Evolutionary conservation across 1,140 invertebrate species (phyloP).

Genomic region (Sycobia sp.): DNA sequence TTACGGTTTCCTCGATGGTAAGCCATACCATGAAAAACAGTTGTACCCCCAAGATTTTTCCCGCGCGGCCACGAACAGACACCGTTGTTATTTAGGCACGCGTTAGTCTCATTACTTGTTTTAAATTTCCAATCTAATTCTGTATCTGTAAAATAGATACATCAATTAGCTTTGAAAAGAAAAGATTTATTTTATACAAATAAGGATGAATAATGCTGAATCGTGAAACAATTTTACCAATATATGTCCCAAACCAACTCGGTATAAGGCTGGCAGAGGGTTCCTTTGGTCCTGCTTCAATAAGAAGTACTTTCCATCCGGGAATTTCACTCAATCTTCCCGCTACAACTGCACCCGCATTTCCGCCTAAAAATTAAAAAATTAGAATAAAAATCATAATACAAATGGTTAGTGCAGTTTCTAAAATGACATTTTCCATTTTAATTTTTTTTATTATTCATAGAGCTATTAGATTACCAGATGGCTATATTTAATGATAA

Average conservation of each 20-base stretch:
- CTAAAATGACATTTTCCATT: neutral
- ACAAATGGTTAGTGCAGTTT: neutral
- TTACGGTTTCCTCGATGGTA: slow-evolving; percentile 69
- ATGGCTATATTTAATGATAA: too few relatives aligned
- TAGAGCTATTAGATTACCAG: too few relatives aligned
- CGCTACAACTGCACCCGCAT: slow-evolving; percentile 55
- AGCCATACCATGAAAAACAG: slow-evolving; percentile 70
- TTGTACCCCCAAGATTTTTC: slow-evolving; percentile 65
- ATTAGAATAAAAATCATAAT: neutral
- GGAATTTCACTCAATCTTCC: slow-evolving; percentile 55
- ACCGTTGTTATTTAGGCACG: slow-evolving; percentile 71
- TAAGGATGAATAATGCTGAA: too few relatives aligned
- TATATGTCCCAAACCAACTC: slow-evolving; percentile 38
- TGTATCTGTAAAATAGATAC: slow-evolving; percentile 63
- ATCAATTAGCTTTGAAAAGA: too few relatives aligned
- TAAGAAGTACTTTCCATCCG: slow-evolving; percentile 56
- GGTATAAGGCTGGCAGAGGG: slow-evolving; percentile 50
- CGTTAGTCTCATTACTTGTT: slow-evolving; percentile 80
- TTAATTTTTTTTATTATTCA: neutral
- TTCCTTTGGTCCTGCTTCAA: slow-evolving; percentile 67
- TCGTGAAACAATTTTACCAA: slow-evolving; percentile 40
- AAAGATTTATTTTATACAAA: neutral
- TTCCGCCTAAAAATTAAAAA: slow-evolving; percentile 45
- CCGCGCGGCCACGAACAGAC: slow-evolving; percentile 55
- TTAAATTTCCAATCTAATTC: slow-evolving; percentile 90